Percentiles rank a stretch among this genome's conserved stretches.
phyloP scores from a whole-genome alignment of 2,888 invertebrate species.

The Melanargia galathea region DNA sequence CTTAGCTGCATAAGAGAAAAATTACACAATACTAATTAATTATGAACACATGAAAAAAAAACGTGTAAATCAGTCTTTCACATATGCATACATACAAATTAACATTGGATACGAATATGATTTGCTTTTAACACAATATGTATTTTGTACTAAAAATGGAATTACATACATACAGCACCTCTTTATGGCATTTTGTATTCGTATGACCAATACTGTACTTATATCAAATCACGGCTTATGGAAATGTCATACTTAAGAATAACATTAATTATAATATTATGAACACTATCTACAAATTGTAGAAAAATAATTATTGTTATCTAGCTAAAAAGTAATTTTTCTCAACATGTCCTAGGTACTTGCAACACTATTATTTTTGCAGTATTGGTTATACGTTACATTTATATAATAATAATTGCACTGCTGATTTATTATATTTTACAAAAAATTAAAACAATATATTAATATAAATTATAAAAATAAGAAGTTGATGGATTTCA shows the following conservation, averaged over 20 bases:
- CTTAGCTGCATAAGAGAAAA: conserved; percentile 37
- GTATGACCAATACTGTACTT: conserved; percentile 27
- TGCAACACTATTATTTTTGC: conserved; percentile 1
- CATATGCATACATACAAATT: conserved; percentile 46
- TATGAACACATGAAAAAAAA: conserved; percentile 56
- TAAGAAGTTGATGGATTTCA: not conserved
- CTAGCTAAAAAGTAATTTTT: conserved; percentile 3
- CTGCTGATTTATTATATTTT: conserved; percentile 18
- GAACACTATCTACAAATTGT: conserved; percentile 12
- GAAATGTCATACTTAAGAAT: conserved; percentile 5
- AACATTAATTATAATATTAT: not conserved
- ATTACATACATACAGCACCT: conserved; percentile 62
- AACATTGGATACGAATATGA: conserved; percentile 45
- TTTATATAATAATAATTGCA: conserved; percentile 26
- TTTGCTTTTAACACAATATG: conserved; percentile 48
- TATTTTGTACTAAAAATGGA: conserved; percentile 65
- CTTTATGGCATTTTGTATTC: conserved; percentile 41
- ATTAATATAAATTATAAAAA: conserved; percentile 1
- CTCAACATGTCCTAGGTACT: conserved; percentile 7
- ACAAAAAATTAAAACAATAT: conserved; percentile 10
- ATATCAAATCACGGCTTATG: conserved; percentile 1
- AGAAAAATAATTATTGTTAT: conserved; percentile 21
- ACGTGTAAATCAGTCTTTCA: conserved; percentile 69
- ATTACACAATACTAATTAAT: conserved; percentile 46
- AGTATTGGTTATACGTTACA: conserved; percentile 21